Base-by-base conservation (phyloP, 2,888 invertebrate species). In the Nyleta sp. region DNA sequence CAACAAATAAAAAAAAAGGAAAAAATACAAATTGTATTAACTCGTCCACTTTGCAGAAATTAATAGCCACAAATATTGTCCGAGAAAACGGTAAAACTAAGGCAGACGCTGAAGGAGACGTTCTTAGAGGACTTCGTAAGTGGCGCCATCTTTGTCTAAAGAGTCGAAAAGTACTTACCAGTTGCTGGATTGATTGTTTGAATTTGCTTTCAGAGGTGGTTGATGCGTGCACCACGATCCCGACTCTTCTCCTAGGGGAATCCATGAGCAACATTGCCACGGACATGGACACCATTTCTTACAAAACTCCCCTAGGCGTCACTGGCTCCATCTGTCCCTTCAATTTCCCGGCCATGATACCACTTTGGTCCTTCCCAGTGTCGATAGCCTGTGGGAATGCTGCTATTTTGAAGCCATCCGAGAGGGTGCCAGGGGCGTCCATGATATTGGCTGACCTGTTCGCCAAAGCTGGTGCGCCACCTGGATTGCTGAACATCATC, bases 331-430 rank as follows among this genome's bases (percentile, higher is more conserved):
- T 99, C 85, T 96, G 98, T n/a, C 99, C 99, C 0, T 99, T 99
- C 91, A 99, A 99, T 91, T 99, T 99, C 91, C 99, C 99, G 0
- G 99, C 99, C 28, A 99, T 99, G 99, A 98, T 99, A 84, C 99
- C 99, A 0, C 92, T 99, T 3, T 99, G 99, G 99, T 96, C 96
- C 94, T 96, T 96, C 93, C 96, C 96, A 0, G 92, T 96, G 52
- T 94, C 96, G 13, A 92, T 96, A 38, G 95, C 97, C 5, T 97
- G 98, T 62, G 99, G 99, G 50, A 99, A 99, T 91, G 97, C 99
- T 0, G 96, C 96, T 91, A 92, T 99, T 64, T 92, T 99, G 86
- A 99, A 96, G 92, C 99, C 99, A 0, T 99, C 99, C 0, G 99
- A 99, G 91, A 94, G 98, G 86, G 99, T 99, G 85, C 99, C 99